Base-by-base conservation (phyloP, 2,888 invertebrate genomes). In the Polyommatus icarus region DNA sequence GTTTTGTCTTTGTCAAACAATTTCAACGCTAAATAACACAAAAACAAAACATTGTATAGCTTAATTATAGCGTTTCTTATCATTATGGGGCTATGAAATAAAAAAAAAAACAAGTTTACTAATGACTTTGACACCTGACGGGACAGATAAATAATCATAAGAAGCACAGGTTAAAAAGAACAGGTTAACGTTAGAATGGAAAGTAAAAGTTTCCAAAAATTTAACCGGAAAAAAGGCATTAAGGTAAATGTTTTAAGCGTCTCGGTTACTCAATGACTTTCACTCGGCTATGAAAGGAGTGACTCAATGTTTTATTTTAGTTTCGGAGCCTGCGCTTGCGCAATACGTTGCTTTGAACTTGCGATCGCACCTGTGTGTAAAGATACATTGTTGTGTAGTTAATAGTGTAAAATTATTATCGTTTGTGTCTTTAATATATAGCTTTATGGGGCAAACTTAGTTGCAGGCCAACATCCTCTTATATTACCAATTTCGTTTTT, bases 251-350 rank as follows among this genome's bases (percentile, higher is more conserved):
- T 75, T 75, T 75, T 86, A 89, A 88, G 85, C 82, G 85, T 88
- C 87, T 89, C 87, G 86, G 89, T 93, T 91, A 90, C 89, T 87
- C 90, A 90, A 92, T 87, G 82, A 93, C 93, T 93, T 93, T 93
- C 93, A 93, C 93, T 93, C 88, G 89, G 88, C 85, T 84, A 88
- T 82, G 84, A 84, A 83, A 84, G 82, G 81, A 83, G 81, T 84
- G 82, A 84, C 79, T 84, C 82, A 81, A 54, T 75, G 75, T 75
- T 24, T 75, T 75, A 75, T 75, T 75, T 75, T 75, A 75, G 75
- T 75, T 75, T 75, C 50, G 46, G 75, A 75, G 75, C 75, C 75
- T 67, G 67, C 15, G 67, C 29, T 67, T 67, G 67, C 67, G 67
- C 67, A 67, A 67, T 67, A 67, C 67, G 67, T 67, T 32, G 18